These are phyloP conservation scores for Theonella swinhoei DNA, from an alignment of 37 sponge, comb jelly and placozoan species.

Conservation along the genomic window DNA sequence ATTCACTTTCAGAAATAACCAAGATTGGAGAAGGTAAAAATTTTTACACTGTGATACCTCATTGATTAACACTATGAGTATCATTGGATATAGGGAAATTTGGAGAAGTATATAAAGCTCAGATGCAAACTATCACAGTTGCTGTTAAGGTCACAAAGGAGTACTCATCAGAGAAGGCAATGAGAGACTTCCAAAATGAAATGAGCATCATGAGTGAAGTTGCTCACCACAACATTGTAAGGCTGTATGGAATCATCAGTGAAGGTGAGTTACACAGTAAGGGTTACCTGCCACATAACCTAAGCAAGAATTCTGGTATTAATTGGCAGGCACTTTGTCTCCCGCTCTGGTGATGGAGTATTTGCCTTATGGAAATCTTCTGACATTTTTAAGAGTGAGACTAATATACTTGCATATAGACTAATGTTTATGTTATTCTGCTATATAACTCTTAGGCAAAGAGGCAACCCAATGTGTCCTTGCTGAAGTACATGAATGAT, in stretches of 20 bases:
- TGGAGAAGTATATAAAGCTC: slow-evolving; percentile 51
- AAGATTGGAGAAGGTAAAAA: background rate
- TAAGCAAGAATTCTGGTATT: background rate
- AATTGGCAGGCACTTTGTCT: background rate
- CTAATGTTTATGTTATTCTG: no score
- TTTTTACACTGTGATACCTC: no score
- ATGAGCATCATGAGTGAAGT: slow-evolving; percentile 29
- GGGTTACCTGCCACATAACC: background rate
- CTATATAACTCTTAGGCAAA: no score
- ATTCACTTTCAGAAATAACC: background rate
- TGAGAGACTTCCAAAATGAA: background rate
- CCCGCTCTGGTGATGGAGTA: slow-evolving; percentile 62
- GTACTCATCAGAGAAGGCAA: background rate
- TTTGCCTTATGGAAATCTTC: slow-evolving; percentile 59
- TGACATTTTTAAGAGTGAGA: slow-evolving; percentile 30
- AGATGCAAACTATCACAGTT: background rate
- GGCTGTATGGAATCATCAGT: slow-evolving; percentile 25
- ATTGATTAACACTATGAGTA: background rate
- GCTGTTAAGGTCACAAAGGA: slow-evolving; percentile 17
- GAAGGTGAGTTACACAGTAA: no score
- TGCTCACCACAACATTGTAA: slow-evolving; percentile 43
- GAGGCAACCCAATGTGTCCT: no score
- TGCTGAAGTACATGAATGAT: slow-evolving; percentile 77
- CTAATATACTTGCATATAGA: no score
- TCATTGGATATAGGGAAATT: no score